Percentiles rank a stretch among this genome's conserved stretches.
Conservation (phyloP, 2,797 vertebrate genomes). For the Micropoecilia bifurca region DNA sequence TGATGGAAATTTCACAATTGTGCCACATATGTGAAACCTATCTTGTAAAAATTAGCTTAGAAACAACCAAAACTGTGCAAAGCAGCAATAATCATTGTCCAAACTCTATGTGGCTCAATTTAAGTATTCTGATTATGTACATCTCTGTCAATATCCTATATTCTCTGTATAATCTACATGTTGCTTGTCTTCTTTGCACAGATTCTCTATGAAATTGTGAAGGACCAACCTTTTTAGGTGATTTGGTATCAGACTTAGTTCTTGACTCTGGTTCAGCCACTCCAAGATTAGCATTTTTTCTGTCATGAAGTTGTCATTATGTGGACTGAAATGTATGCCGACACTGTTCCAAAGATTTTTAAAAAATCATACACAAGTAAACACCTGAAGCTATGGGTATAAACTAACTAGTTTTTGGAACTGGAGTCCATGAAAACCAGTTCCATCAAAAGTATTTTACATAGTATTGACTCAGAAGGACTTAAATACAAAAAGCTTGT, state of each 20-base stretch:
- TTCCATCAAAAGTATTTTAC: not conserved
- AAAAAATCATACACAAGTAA: not conserved
- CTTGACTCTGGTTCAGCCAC: not conserved
- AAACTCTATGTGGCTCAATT: not conserved
- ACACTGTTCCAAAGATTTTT: not conserved
- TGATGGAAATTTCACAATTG: not conserved
- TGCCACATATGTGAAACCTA: not conserved
- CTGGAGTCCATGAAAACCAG: not conserved
- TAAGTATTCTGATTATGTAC: not conserved
- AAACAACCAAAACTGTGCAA: not conserved
- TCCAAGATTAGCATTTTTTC: not conserved
- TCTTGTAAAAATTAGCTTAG: not conserved
- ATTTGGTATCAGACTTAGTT: not conserved
- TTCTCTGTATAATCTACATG: not conserved
- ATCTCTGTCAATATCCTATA: not conserved
- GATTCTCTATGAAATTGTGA: not conserved
- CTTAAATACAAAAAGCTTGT: too few relatives aligned
- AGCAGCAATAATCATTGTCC: not conserved
- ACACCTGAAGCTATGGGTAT: not conserved
- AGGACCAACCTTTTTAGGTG: not conserved
- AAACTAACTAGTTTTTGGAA: not conserved
- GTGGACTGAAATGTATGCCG: not conserved
- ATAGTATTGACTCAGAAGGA: too few relatives aligned
- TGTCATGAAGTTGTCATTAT: not conserved
- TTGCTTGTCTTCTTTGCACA: not conserved